Base-by-base conservation (phyloP, 2,888 invertebrate species). In the Chouioia cunea region DNA sequence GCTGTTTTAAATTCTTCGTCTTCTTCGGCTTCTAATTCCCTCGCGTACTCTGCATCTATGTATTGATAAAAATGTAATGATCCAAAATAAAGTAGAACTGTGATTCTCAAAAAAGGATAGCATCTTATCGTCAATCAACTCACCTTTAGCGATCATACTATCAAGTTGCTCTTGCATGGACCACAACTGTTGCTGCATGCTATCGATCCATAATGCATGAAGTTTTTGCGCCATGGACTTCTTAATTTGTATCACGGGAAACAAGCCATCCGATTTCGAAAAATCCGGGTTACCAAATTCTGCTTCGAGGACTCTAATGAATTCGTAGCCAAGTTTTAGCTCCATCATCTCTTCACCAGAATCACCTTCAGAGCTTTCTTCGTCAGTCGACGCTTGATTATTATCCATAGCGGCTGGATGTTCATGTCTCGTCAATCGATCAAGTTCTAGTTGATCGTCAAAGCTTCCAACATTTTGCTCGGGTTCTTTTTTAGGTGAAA, bases 151-250 rank as follows among this genome's bases (percentile, higher is more conserved):
- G 12, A 91, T 77, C 83, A 91, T 87, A 22, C 82, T 79, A 27
- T 89, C 87, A 8, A 89, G 85, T 63, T 89, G 86, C 74, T 88
- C 87, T 1, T 90, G 87, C 74, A 90, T 88, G 22, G 89, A 88
- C 70, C 92, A 92, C 73, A 91, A 83, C 80, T 93, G 92, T 79
- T 89, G 87, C 77, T 89, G 90, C 18, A 92, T 85, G 0, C 93
- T 92, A 81, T 93, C 93, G 77, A 93, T 86, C 89, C 93, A 93
- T 46, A 92, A 83, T 36, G 91, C 90, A 79, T 93, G 91, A 0
- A 94, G 83, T 80, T 93, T 91, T 75, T 90, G 88, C 1, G 93
- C 89, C 65, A 92, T 79, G 0, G 89, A 87, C 44, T 89, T 83
- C 0, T 93, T 92, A 75, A 94, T 87, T 78, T 90, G 91, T 2